Base-by-base conservation (phyloP, 2,888 invertebrate species). In the Polydrusus tereticollis region DNA sequence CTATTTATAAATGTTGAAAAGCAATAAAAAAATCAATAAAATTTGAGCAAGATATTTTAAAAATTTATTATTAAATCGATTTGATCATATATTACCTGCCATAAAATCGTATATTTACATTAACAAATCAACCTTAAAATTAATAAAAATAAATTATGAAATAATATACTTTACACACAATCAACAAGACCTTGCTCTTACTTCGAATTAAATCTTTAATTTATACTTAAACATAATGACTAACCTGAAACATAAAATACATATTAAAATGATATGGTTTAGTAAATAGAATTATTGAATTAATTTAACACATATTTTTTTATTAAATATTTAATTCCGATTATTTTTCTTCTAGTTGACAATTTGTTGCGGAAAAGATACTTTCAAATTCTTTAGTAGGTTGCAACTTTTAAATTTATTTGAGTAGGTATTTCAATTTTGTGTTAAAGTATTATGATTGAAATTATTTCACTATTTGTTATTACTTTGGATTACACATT, bases 181-280 rank as follows among this genome's bases (percentile, higher is more conserved):
- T 18, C 16, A 33, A n/a, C 16, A 47, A 55, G 52, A 55, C 52
- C 52, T 55, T 55, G 52, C 52, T 55, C 52, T 55, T 55, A 55
- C 52, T 55, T 55, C 18, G 52, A 55, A 55, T 10, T 10, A 55
- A 52, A 29, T 26, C 7, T 14, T 52, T 52, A 47, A 47, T 47
- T 21, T 47, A 47, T 47, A 10, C 5, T 21, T 50, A 26, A 26
- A 55, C 18, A 55, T 14, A 52, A 41, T 16, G 6, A 41, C 20
- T 26, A 14, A 26, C 14, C 14, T 26, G 14, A 23, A 50, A 26
- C 23, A 26, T 52, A 52, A 26, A n/a, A 55, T 55, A 18, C 50
- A 26, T 55, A 29, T 52, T 52, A 6, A 52, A 52, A 52, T 10
- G 52, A 55, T 55, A 55, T 55, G 52, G 16, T 55, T 55, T 55